A percentile compares a stretch with the other conserved stretches of the same genome.
phyloP scores from a whole-genome alignment of 2,797 vertebrate genomes.

The Chaunax sp. region DNA sequence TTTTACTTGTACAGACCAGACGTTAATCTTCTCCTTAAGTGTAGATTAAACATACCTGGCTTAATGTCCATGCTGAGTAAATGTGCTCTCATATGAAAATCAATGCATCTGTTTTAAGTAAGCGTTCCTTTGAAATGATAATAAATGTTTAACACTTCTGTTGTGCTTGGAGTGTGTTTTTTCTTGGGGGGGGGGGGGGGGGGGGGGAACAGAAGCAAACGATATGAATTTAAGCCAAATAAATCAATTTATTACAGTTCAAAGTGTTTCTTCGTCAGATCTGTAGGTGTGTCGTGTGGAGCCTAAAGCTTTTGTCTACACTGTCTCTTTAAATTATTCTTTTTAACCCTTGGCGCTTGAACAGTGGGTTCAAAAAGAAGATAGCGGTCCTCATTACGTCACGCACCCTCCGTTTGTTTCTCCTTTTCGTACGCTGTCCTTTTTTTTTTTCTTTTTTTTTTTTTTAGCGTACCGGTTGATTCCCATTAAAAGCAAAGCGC shows the following conservation, averaged over 20 bases:
- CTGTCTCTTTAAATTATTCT: constrained; percentile 74
- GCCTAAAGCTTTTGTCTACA: neutral
- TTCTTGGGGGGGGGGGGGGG: too few relatives aligned
- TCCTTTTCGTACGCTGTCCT: constrained; percentile 26
- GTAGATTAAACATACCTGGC: neutral
- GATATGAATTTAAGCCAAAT: neutral
- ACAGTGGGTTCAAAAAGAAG: constrained; percentile 51
- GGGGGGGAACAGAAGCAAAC: too few relatives aligned
- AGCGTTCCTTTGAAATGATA: constrained; percentile 65
- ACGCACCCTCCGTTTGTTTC: constrained; percentile 48
- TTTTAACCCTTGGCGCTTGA: constrained; percentile 39
- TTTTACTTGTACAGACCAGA: constrained; percentile 30
- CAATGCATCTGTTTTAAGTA: constrained; percentile 25
- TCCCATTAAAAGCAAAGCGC: constrained; percentile 30
- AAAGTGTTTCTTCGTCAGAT: neutral
- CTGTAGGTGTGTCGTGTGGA: too few relatives aligned
- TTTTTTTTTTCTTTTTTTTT: too few relatives aligned
- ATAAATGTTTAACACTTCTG: constrained; percentile 59
- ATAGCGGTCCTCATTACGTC: constrained; percentile 69
- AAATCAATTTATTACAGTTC: neutral
- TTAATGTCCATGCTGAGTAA: constrained; percentile 15
- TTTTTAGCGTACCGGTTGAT: constrained; percentile 45
- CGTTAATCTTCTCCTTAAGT: neutral
- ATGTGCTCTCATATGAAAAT: constrained; percentile 34
- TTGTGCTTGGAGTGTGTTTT: constrained; percentile 22